Conservation (phyloP, 2,113 vertebrate genomes). For the Otolemur garnettii region DNA sequence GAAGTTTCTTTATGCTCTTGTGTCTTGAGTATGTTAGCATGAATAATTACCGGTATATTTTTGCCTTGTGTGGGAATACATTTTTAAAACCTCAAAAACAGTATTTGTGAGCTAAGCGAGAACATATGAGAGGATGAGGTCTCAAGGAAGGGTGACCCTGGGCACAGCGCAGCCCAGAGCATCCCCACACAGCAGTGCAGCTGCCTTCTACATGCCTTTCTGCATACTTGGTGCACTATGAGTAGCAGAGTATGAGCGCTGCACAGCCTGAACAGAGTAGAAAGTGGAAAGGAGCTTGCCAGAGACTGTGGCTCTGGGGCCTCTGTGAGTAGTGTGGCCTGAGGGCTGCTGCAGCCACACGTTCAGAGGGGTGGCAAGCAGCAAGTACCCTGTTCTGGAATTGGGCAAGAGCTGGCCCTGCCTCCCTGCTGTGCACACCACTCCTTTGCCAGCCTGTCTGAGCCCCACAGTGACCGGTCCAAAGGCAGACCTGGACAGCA, state of each 20-base stretch:
- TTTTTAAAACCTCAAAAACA: background rate
- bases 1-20: background rate
- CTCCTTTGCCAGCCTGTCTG: background rate
- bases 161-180: accelerated
- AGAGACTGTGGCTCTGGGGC: background rate
- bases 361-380: no score
- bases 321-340: no score
- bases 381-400: no score
- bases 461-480: background rate
- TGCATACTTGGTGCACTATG: background rate
- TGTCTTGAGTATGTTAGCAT: background rate
- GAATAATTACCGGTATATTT: background rate
- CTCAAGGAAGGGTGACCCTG: background rate
- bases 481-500: background rate
- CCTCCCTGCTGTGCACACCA: background rate
- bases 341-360: no score
- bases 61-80: background rate
- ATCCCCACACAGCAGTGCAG: background rate
- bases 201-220: no score
- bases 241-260: background rate
- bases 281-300: background rate
- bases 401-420: background rate
- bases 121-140: background rate
- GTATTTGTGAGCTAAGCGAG: background rate
- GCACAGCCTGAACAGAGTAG: background rate